Evolutionary conservation across 2,113 vertebrate species (phyloP).

Genomic region (Lepisosteus oculatus): DNA sequence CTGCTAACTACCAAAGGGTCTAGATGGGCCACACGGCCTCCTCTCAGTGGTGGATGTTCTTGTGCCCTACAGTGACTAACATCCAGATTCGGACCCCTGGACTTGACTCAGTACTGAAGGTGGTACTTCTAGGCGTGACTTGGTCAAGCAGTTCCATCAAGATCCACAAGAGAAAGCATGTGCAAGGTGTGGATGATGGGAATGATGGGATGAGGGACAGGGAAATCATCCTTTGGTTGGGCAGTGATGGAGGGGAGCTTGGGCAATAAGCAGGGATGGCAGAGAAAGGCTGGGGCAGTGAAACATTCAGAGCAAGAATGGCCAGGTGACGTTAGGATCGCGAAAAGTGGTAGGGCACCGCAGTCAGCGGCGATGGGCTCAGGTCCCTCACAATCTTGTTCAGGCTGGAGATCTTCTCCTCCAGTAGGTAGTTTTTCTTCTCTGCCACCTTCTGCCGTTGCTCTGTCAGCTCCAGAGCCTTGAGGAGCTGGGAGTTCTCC

Average conservation of each 20-base stretch:
- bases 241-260: background rate
- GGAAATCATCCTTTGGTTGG: background rate
- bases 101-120: no score
- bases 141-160: no score
- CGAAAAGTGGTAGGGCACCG: conserved; percentile 44
- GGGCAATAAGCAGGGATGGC: background rate
- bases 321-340: conserved; percentile 49
- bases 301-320: no score
- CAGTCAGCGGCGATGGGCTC: conserved; percentile 60
- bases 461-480: conserved; percentile 82
- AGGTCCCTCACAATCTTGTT: conserved; percentile 85
- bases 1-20: no score
- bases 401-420: conserved; percentile 90
- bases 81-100: no score
- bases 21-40: no score
- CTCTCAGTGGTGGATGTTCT: no score
- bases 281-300: background rate
- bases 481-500: conserved; percentile 84
- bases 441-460: conserved; percentile 79
- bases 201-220: background rate
- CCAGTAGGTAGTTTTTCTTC: conserved; percentile 88
- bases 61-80: no score
- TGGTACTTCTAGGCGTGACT: no score
- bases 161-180: no score
- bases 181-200: no score